Evolutionary conservation across 2,888 invertebrate genomes (phyloP).

Genomic region (Bedellia somnulentella): DNA sequence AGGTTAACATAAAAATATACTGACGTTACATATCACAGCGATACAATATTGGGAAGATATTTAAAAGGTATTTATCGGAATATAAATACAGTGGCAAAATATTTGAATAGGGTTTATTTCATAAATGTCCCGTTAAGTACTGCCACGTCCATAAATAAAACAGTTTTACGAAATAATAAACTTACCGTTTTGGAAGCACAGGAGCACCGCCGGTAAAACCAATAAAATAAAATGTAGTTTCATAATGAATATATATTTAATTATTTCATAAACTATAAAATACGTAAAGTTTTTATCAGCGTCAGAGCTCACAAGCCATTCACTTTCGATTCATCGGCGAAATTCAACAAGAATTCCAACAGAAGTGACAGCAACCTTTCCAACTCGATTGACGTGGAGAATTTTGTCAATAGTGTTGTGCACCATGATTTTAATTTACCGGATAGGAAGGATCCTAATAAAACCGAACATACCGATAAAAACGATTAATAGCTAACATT

Average conservation of each 20-base stretch:
- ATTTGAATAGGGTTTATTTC: too few relatives aligned
- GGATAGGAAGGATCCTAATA: too few relatives aligned
- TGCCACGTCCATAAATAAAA: conserved; percentile 46
- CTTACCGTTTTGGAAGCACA: conserved; percentile 75
- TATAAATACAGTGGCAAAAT: too few relatives aligned
- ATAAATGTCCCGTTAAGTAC: conserved; percentile 10
- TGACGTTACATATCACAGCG: too few relatives aligned
- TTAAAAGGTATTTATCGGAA: too few relatives aligned
- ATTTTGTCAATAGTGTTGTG: too few relatives aligned
- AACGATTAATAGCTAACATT: too few relatives aligned
- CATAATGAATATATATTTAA: conserved; percentile 53
- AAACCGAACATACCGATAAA: too few relatives aligned
- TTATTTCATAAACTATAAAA: conserved; percentile 19
- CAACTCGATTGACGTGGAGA: conserved; percentile 63
- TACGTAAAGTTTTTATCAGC: conserved; percentile 13
- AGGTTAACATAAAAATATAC: too few relatives aligned
- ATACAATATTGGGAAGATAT: too few relatives aligned
- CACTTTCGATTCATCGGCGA: conserved; percentile 44
- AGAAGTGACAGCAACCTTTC: conserved; percentile 51
- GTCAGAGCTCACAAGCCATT: conserved; percentile 31
- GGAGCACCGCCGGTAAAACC: conserved; percentile 71
- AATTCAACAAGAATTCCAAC: conserved; percentile 24
- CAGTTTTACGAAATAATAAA: conserved; percentile 23
- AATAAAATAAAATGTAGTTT: conserved; percentile 69
- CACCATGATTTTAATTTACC: too few relatives aligned